phyloP scores from a whole-genome alignment of 2,888 invertebrate genomes.

The Atethmia centrago region DNA sequence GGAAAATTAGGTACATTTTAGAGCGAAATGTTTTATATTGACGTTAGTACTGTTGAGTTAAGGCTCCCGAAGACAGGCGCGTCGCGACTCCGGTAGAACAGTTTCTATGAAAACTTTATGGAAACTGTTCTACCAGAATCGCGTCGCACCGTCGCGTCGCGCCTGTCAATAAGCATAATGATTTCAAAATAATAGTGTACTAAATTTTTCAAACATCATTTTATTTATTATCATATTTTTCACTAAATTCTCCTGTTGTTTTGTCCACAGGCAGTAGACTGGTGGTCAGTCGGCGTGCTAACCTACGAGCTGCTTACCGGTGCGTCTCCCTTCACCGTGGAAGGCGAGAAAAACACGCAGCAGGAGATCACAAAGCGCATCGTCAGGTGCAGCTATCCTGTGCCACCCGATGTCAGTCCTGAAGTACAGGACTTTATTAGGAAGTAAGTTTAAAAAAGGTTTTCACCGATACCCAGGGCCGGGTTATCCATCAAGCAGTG shows the following conservation, averaged over 20 bases:
- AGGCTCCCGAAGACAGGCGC: no score
- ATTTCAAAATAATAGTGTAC: neutral
- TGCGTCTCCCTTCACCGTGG: slow-evolving; percentile 99
- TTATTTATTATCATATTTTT: neutral
- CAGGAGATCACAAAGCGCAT: slow-evolving; percentile 98
- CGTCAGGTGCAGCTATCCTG: slow-evolving; percentile 96
- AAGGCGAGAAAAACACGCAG: slow-evolving; percentile 98
- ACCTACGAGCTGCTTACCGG: slow-evolving; percentile 99
- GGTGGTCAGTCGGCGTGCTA: slow-evolving; percentile 99
- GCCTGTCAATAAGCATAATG: neutral
- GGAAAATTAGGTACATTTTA: neutral
- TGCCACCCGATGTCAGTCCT: slow-evolving; percentile 95
- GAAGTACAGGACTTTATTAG: slow-evolving; percentile 92
- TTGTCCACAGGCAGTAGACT: slow-evolving; percentile 96
- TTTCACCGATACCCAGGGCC: neutral
- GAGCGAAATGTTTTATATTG: neutral
- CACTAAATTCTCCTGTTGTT: neutral
- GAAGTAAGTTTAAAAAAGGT: slow-evolving; percentile 71
- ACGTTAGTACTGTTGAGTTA: neutral
- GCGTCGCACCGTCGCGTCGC: no score
- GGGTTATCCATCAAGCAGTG: no score
- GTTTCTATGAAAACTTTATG: no score
- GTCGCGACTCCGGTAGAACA: no score
- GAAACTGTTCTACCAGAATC: no score
- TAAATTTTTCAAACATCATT: neutral